A percentile compares a stretch with the other conserved stretches of the same genome.
Evolutionary conservation across 2,113 vertebrate species (phyloP).

Genomic region (Micronycteris hirsuta): DNA sequence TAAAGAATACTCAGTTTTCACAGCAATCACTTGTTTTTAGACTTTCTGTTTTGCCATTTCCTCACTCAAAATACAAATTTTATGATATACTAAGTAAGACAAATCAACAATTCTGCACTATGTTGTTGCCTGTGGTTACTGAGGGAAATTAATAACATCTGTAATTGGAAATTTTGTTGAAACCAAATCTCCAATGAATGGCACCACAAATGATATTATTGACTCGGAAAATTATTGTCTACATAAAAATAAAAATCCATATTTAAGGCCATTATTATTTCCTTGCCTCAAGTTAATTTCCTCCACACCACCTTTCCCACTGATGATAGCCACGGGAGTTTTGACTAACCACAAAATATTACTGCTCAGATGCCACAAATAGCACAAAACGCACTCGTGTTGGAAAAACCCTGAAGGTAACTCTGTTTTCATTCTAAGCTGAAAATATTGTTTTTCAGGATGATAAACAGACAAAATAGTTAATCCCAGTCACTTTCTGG

Average conservation of each 20-base stretch:
- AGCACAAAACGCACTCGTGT: background rate
- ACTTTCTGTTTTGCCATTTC: background rate
- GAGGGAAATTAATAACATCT: constrained; percentile 61
- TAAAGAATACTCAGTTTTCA: background rate
- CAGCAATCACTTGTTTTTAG: background rate
- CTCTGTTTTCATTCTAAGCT: background rate
- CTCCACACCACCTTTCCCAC: constrained; percentile 25
- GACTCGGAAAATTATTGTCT: constrained; percentile 48
- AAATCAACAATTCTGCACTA: constrained; percentile 29
- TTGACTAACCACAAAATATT: background rate
- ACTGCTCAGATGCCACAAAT: background rate
- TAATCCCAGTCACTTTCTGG: background rate
- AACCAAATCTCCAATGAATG: constrained; percentile 50
- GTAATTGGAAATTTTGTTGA: constrained; percentile 49
- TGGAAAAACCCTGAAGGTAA: background rate
- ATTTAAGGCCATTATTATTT: constrained; percentile 46
- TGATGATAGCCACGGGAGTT: background rate
- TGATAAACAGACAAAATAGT: background rate
- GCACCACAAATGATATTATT: constrained; percentile 26
- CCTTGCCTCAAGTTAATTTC: constrained; percentile 65
- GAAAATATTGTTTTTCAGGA: constrained; percentile 23
- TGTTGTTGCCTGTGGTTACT: background rate
- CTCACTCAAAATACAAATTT: background rate
- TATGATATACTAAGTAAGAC: constrained; percentile 13
- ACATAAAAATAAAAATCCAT: constrained; percentile 60